Evolutionary conservation across 2,888 invertebrate species (phyloP).

Genomic region (Augiades crinisus): DNA sequence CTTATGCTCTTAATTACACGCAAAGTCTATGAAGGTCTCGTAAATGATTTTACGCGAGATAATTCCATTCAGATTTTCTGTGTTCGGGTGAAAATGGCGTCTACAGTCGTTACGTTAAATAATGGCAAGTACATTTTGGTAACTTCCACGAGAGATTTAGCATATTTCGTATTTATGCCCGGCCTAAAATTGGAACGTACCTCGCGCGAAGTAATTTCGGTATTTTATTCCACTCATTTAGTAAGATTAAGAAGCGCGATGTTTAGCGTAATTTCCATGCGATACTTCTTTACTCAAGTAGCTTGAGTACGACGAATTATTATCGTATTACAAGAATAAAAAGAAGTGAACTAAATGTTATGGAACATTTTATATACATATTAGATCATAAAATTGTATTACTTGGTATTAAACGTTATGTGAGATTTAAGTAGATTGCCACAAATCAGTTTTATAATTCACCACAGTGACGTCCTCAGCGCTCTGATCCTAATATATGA

Average conservation of each 20-base stretch:
- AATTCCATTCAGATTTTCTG: constrained; percentile 26
- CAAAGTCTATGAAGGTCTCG: constrained; percentile 30
- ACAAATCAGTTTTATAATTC: no score
- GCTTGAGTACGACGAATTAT: background rate
- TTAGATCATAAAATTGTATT: no score
- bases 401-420: no score
- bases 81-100: constrained; percentile 25
- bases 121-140: constrained; percentile 16
- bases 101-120: constrained; percentile 23
- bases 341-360: no score
- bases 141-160: constrained; percentile 30
- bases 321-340: no score
- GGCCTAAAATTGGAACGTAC: background rate
- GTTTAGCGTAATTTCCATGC: background rate
- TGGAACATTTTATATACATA: no score
- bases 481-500: no score
- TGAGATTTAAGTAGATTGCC: no score
- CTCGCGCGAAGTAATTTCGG: constrained; percentile 3
- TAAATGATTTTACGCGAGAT: constrained; percentile 30
- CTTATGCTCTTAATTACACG: constrained; percentile 34
- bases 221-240: constrained; percentile 1
- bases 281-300: background rate
- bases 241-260: background rate
- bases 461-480: no score
- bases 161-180: constrained; percentile 25